Percentiles rank a stretch among this genome's conserved stretches.
These are phyloP conservation scores for Listrodromus nycthemerus DNA, from an alignment of 2,888 invertebrate species.

Conservation along the genomic window DNA sequence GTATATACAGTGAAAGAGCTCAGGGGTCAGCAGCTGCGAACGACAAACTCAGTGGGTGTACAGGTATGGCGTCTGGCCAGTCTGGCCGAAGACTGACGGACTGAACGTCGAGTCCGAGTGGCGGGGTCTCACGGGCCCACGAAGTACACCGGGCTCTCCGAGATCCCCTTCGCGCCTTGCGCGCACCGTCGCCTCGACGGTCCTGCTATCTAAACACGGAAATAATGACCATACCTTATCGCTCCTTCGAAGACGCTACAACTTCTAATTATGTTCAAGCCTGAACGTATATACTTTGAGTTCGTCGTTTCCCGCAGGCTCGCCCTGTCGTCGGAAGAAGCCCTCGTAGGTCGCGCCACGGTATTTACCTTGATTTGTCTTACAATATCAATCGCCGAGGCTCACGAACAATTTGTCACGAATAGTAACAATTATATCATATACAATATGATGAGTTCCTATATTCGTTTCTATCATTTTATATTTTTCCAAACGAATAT, in stretches of 20 bases:
- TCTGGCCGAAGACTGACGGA: slow-evolving; percentile 46
- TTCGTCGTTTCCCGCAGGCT: background rate
- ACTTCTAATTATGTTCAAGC: slow-evolving; percentile 82
- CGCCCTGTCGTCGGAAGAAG: background rate
- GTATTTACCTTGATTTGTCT: slow-evolving; percentile 16
- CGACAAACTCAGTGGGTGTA: slow-evolving; percentile 63
- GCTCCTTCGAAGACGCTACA: slow-evolving; percentile 78
- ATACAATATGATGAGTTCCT: too few relatives aligned
- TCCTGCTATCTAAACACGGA: slow-evolving; percentile 83
- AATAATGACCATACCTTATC: slow-evolving; percentile 83
- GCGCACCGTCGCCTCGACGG: slow-evolving; percentile 60
- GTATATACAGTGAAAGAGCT: slow-evolving; percentile 40
- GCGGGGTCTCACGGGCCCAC: slow-evolving; percentile 30
- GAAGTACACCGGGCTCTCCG: background rate
- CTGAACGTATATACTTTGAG: slow-evolving; percentile 52
- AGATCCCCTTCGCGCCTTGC: slow-evolving; percentile 46
- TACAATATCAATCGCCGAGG: background rate
- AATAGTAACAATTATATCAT: background rate
- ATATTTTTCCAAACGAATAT: background rate
- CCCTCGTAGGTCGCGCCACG: background rate
- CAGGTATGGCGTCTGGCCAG: slow-evolving; percentile 56
- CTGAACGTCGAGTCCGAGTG: slow-evolving; percentile 23
- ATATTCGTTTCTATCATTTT: background rate
- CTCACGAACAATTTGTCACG: background rate
- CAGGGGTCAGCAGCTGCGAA: slow-evolving; percentile 58